These are phyloP conservation scores for Lapara coniferarum DNA, from an alignment of 2,888 invertebrate species.

Conservation along the genomic window DNA sequence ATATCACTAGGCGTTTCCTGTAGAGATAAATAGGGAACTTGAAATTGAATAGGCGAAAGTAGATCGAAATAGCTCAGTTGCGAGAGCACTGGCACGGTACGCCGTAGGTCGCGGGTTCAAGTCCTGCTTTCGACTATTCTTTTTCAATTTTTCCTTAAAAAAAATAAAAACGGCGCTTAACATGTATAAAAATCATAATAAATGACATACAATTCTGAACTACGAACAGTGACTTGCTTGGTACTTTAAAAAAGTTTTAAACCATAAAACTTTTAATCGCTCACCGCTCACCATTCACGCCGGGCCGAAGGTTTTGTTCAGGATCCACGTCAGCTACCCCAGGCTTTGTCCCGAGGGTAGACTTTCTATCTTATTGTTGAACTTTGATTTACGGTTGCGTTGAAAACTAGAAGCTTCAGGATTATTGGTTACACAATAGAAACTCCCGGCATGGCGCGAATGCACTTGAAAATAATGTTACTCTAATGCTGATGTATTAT, in stretches of 20 bases:
- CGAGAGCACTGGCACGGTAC: no score
- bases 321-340: constrained; percentile 20
- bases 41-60: no score
- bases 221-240: no score
- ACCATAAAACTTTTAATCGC: not conserved
- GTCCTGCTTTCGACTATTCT: no score
- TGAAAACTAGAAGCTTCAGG: constrained; percentile 36
- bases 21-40: no score
- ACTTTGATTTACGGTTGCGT: constrained; percentile 48
- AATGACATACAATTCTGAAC: no score
- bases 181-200: no score
- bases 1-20: no score
- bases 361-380: constrained; percentile 65
- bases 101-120: no score
- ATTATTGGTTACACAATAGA: constrained; percentile 22
- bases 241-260: not conserved
- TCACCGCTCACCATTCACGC: not conserved
- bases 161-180: no score
- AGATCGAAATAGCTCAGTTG: no score
- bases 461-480: constrained; percentile 15
- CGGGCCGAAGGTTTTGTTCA: constrained; percentile 13
- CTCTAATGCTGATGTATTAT: constrained; percentile 5
- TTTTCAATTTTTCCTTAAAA: no score
- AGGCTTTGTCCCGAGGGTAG: constrained; percentile 55
- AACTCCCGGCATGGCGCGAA: not conserved